Conservation (phyloP, 64 coral and sea anemone species). For the Actinia equina region DNA sequence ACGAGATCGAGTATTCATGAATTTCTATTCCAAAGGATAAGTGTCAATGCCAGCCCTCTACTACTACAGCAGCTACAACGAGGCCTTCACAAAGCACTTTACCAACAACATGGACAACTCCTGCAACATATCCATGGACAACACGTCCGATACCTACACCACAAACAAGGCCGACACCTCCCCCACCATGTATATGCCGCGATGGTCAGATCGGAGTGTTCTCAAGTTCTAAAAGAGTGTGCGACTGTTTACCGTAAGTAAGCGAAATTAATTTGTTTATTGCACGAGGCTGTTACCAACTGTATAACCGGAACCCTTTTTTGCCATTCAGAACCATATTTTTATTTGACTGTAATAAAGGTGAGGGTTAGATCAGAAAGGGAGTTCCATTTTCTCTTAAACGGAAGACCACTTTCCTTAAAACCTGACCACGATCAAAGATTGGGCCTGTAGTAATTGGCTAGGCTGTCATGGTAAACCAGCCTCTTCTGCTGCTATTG, state of each 20-base stretch:
- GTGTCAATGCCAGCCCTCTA: conserved; percentile 22
- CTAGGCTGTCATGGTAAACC: too few species aligned
- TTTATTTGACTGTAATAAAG: too few species aligned
- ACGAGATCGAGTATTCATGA: neutral
- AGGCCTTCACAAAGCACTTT: too few species aligned
- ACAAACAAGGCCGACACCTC: conserved; percentile 12
- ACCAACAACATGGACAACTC: neutral
- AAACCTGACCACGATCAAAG: too few species aligned
- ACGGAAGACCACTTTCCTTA: too few species aligned
- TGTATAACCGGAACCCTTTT: too few species aligned
- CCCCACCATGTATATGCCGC: conserved; percentile 42
- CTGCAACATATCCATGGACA: neutral
- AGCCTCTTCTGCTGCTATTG: too few species aligned
- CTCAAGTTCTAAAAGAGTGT: neutral
- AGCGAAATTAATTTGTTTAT: neutral
- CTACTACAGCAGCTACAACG: conserved; percentile 1
- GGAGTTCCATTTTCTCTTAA: too few species aligned
- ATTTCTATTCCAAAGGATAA: neutral
- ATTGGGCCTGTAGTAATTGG: too few species aligned
- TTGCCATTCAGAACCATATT: too few species aligned
- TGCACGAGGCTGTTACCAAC: too few species aligned
- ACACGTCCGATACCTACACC: conserved; percentile 1
- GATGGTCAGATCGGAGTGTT: conserved; percentile 24
- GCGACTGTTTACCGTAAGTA: conserved; percentile 62
- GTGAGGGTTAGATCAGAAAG: too few species aligned